Evolutionary conservation across 2,888 invertebrate species (phyloP).

Genomic region (Brenthis hecate): DNA sequence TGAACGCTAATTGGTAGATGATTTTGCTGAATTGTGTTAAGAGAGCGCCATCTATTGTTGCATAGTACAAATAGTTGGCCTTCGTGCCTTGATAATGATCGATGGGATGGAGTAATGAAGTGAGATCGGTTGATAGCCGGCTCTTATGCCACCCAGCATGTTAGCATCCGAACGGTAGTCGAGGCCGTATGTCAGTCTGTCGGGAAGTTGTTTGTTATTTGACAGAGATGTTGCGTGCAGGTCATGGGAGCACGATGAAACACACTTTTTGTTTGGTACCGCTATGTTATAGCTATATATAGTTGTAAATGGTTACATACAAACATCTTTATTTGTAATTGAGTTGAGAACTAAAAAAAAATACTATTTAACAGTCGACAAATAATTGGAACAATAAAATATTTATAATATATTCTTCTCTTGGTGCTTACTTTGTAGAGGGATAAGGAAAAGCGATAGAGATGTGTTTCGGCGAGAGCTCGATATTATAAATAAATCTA

Average conservation of each 20-base stretch:
- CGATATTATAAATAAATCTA: constrained; percentile 31
- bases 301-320: too few relatives aligned
- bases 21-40: constrained; percentile 73
- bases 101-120: constrained; percentile 68
- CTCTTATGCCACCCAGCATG: constrained; percentile 68
- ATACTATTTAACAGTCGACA: too few relatives aligned
- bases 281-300: too few relatives aligned
- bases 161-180: constrained; percentile 71
- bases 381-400: too few relatives aligned
- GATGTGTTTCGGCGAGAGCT: constrained; percentile 16
- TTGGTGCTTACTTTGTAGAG: not conserved
- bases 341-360: too few relatives aligned
- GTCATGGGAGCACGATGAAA: constrained; percentile 45
- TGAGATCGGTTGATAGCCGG: constrained; percentile 62
- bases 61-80: constrained; percentile 75
- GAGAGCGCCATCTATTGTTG: constrained; percentile 80
- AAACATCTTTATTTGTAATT: too few relatives aligned
- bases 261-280: constrained; percentile 27
- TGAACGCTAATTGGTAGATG: constrained; percentile 73
- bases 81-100: constrained; percentile 78
- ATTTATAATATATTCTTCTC: too few relatives aligned
- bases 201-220: constrained; percentile 55
- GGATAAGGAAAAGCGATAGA: not conserved
- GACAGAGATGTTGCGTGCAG: constrained; percentile 53
- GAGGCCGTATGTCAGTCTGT: constrained; percentile 46